phyloP scores from a whole-genome alignment of 1,140 invertebrate species.

The Holotrichia oblita region DNA sequence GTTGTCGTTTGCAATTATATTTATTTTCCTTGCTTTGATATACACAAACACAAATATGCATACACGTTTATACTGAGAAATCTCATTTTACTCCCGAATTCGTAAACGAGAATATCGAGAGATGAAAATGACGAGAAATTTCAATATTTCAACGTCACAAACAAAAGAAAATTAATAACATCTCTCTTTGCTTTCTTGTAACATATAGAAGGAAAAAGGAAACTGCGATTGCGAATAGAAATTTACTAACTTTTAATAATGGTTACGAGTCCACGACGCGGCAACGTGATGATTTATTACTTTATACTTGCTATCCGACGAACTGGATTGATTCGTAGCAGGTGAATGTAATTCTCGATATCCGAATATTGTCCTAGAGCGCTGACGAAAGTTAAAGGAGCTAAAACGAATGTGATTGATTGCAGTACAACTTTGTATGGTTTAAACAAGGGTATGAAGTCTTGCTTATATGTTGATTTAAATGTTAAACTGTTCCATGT shows the following conservation, averaged over 20 bases:
- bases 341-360: neutral
- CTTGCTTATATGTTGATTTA: no score
- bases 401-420: no score
- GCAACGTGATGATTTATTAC: neutral
- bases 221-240: neutral
- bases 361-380: neutral
- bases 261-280: neutral
- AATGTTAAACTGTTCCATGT: no score
- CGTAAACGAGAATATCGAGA: neutral
- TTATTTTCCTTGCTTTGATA: no score
- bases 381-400: neutral
- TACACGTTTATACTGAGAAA: neutral
- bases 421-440: no score
- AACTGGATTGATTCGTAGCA: neutral
- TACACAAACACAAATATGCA: no score
- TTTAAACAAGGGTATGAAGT: no score
- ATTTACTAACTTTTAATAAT: neutral
- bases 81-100: neutral
- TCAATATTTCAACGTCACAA: slow-evolving; percentile 12
- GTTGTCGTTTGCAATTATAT: no score
- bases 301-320: neutral
- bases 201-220: neutral
- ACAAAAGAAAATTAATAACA: slow-evolving; percentile 6
- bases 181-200: neutral
- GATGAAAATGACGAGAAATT: neutral